A percentile compares a stretch with the other conserved stretches of the same genome.
Conservation (phyloP, 2,888 invertebrate species). For the Acanthosepion esculentum region DNA sequence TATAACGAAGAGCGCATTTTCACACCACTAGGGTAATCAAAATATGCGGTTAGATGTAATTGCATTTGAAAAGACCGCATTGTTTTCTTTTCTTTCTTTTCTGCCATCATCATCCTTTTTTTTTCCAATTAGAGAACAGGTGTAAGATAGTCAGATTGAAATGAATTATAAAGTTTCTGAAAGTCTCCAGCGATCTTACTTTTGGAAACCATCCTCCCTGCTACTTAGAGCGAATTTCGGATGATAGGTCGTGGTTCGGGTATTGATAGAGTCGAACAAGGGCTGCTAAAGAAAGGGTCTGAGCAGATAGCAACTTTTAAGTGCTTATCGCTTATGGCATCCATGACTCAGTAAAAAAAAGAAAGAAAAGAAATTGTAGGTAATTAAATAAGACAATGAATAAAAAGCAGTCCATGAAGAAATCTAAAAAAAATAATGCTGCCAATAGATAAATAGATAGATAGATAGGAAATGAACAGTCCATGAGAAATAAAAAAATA, state of each 20-base stretch:
- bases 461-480: no score
- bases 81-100: not conserved
- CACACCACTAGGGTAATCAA: not conserved
- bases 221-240: not conserved
- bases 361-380: no score
- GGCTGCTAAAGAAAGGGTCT: not conserved
- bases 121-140: slow-evolving; percentile 11
- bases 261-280: not conserved
- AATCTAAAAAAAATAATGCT: no score
- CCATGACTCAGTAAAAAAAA: not conserved
- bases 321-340: not conserved
- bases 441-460: no score
- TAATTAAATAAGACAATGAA: no score
- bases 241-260: not conserved
- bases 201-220: not conserved
- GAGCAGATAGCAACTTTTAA: not conserved
- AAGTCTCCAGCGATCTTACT: not conserved
- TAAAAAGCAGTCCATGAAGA: no score
- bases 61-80: not conserved
- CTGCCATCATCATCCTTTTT: not conserved
- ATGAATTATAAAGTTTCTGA: not conserved
- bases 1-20: not conserved
- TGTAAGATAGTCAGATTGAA: slow-evolving; percentile 23
- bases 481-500: no score
- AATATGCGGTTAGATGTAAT: slow-evolving; percentile 18